These are phyloP conservation scores for Calidris pygmaea DNA, from an alignment of 2,113 vertebrate genomes.

Conservation along the genomic window DNA sequence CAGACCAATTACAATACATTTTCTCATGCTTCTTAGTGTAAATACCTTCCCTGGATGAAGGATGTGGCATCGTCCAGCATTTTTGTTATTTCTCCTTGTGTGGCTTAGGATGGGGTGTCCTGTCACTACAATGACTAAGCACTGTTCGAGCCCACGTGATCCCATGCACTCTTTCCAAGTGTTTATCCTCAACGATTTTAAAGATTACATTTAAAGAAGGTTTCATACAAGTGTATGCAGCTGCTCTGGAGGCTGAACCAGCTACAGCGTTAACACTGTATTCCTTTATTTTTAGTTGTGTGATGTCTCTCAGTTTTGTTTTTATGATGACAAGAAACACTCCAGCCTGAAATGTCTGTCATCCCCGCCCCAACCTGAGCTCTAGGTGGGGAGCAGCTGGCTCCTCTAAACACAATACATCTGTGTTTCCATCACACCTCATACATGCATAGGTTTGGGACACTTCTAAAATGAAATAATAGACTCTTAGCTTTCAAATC, in stretches of 20 bases:
- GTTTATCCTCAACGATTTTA: neutral
- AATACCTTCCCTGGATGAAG: neutral
- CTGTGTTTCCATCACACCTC: neutral
- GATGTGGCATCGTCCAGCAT: neutral
- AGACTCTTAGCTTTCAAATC: neutral
- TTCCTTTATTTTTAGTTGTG: neutral
- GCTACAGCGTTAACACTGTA: neutral
- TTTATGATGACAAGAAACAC: neutral
- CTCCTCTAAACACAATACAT: neutral
- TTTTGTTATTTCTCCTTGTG: neutral
- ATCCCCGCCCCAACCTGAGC: neutral
- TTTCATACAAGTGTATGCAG: neutral
- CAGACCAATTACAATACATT: neutral
- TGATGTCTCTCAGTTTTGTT: neutral
- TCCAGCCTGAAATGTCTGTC: too few species aligned
- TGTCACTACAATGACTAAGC: neutral
- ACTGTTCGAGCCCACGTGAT: neutral
- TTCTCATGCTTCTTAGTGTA: neutral
- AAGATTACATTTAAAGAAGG: neutral
- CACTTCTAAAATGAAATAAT: neutral
- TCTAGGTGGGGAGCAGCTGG: neutral
- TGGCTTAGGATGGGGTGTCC: neutral
- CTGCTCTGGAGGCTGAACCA: neutral
- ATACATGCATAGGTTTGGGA: neutral
- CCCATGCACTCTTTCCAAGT: neutral